These are phyloP conservation scores for Phthorimaea operculella DNA, from an alignment of 1,140 invertebrate genomes.

Conservation along the genomic window DNA sequence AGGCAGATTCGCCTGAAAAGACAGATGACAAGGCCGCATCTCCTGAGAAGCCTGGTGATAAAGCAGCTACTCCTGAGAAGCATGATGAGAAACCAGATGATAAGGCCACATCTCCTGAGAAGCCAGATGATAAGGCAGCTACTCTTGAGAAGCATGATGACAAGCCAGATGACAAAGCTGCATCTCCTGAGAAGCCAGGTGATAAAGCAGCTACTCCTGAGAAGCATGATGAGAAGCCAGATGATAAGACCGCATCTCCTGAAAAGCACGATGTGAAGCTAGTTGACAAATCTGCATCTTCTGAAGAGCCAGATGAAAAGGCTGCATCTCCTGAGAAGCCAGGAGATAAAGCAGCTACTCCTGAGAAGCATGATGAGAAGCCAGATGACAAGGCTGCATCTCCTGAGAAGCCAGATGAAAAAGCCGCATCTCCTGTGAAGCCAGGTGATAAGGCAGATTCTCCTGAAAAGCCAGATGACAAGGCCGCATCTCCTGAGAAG, in stretches of 20 bases:
- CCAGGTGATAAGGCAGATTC: background rate
- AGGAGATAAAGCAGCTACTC: background rate
- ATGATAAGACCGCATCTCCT: background rate
- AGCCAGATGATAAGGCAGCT: background rate
- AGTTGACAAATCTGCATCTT: background rate
- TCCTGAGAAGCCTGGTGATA: constrained; percentile 7
- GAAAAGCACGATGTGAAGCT: background rate
- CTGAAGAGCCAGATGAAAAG: background rate
- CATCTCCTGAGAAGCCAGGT: background rate
- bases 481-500: background rate
- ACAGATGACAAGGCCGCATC: background rate
- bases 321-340: background rate
- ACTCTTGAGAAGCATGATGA: background rate
- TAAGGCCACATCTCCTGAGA: background rate
- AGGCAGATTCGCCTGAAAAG: background rate
- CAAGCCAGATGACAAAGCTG: constrained; percentile 4
- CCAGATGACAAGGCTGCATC: background rate
- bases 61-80: background rate
- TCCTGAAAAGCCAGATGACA: background rate
- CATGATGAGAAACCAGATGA: background rate
- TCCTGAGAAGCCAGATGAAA: background rate
- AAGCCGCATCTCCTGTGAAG: background rate
- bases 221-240: background rate
- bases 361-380: background rate
- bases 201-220: background rate